Conservation (phyloP, 2,888 invertebrate species). For the Frankliniella fusca region DNA sequence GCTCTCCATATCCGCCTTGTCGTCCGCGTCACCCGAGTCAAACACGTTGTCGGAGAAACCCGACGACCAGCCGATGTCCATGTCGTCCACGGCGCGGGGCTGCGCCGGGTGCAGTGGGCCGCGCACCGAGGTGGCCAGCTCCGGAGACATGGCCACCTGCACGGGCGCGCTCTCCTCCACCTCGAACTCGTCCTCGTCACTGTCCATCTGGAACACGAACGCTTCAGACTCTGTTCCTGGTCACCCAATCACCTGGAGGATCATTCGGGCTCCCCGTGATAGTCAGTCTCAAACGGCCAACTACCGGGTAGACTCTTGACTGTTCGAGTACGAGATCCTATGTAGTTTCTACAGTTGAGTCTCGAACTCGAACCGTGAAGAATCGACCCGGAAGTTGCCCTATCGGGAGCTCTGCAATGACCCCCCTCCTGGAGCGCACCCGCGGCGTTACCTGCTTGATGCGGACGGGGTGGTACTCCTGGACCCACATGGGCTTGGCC, state of each 20-base stretch:
- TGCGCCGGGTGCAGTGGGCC: not conserved
- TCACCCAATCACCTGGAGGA: no score
- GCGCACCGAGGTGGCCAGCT: not conserved
- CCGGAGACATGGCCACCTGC: not conserved
- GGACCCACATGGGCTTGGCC: conserved; percentile 21
- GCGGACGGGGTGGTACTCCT: conserved; percentile 15
- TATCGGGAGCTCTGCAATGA: no score
- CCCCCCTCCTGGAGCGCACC: not conserved
- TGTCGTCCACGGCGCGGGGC: conserved; percentile 10
- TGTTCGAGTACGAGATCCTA: no score
- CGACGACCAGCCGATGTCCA: conserved; percentile 15
- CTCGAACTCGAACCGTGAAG: no score
- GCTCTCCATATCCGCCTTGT: not conserved
- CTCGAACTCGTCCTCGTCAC: not conserved
- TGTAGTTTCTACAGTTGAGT: no score
- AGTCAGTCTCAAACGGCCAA: no score
- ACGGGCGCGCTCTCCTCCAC: not conserved
- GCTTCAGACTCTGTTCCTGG: not conserved
- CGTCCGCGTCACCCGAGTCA: not conserved
- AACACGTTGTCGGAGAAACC: conserved; percentile 2
- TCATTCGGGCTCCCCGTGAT: no score
- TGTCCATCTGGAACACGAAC: not conserved
- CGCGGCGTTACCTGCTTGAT: not conserved
- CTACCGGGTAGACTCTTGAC: no score
- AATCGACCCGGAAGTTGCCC: no score